A percentile compares a stretch with the other conserved stretches of the same genome.
Conservation (phyloP, 2,113 vertebrate genomes). For the Rynchops niger region DNA sequence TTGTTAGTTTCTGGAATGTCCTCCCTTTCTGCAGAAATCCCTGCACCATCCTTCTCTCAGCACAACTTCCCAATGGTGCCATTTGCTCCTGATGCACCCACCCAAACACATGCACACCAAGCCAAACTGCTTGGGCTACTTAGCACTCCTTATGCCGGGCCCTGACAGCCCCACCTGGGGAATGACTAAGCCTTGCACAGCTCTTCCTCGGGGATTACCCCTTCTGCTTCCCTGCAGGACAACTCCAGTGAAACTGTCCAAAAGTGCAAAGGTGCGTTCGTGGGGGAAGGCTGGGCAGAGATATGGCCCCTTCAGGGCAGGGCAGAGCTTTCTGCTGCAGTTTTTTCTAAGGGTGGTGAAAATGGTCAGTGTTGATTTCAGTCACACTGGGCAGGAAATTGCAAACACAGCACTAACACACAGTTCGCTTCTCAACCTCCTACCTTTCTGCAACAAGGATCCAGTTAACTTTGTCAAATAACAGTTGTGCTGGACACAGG, state of each 20-base stretch:
- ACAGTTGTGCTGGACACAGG: neutral
- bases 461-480: neutral
- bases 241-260: neutral
- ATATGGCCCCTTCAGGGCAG: neutral
- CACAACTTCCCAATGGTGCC: neutral
- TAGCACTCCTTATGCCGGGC: accelerated
- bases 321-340: neutral
- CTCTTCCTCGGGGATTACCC: neutral
- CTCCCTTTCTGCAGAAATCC: neutral
- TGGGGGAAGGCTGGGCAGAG: neutral
- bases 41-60: neutral
- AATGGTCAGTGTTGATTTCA: neutral
- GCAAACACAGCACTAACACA: neutral
- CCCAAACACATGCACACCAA: neutral
- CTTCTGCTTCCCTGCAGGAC: neutral
- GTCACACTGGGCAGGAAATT: neutral
- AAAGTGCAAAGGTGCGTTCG: neutral
- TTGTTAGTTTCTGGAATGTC: neutral
- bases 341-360: neutral
- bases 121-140: neutral
- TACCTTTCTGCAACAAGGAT: neutral
- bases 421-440: neutral
- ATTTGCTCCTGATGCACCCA: neutral
- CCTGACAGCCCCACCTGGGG: neutral
- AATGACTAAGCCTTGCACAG: neutral